These are phyloP conservation scores for Platyura marginata DNA, from an alignment of 1,140 invertebrate species.

Conservation along the genomic window DNA sequence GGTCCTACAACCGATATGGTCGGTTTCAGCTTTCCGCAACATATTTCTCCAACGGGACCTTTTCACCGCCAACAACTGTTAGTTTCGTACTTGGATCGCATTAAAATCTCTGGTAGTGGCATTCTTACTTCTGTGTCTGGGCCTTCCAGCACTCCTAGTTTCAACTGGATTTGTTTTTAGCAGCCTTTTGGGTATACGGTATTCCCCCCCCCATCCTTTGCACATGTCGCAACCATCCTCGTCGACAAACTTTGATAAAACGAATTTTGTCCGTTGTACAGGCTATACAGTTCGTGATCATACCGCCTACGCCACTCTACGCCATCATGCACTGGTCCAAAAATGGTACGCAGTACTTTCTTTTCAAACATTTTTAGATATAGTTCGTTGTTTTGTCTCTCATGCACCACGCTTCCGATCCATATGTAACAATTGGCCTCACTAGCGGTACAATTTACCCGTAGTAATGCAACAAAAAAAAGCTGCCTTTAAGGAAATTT, in stretches of 20 bases:
- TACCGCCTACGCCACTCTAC: not conserved
- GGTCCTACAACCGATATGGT: no score
- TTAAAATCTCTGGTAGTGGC: no score
- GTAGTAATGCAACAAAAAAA: no score
- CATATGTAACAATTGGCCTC: no score
- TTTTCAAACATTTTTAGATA: not conserved
- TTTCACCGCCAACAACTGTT: no score
- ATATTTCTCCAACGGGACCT: no score
- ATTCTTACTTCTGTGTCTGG: not conserved
- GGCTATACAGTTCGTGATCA: not conserved
- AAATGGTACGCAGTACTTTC: not conserved
- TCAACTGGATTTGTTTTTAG: not conserved
- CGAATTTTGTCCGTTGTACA: not conserved
- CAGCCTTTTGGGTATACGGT: not conserved
- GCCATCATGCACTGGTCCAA: not conserved
- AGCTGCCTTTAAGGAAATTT: no score
- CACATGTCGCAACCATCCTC: not conserved
- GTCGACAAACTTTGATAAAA: not conserved
- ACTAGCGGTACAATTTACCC: no score
- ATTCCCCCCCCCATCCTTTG: not conserved
- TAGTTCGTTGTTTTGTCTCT: no score
- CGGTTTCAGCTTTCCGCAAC: no score
- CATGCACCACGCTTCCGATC: no score
- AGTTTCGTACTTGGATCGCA: no score
- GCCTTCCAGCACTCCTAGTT: not conserved